Evolutionary conservation across 2,888 invertebrate genomes (phyloP), one percentile per base, ranked within the genome.

Genomic region (Norana najaformis): DNA sequence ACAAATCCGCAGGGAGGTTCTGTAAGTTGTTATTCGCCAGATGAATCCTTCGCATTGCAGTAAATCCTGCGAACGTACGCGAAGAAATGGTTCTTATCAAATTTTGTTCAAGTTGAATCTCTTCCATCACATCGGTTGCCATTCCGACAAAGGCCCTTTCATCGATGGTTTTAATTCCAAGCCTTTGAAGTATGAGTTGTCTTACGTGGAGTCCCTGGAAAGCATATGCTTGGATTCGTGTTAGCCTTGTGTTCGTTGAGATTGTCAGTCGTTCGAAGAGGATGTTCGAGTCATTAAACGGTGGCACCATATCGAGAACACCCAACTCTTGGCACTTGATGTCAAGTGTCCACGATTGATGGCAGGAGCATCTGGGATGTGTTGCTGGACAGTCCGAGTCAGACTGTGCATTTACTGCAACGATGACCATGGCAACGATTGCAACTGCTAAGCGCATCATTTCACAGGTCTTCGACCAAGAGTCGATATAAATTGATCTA

Each of bases 11-110:
- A 23, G 35, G 20, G 35, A 85, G 85, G 37, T 37, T 85, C 35
- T 36, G 36, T 20, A 85, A 36, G 85, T 85, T 85, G 85, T 85
- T 85, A 37, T 85, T 85, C 85, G 34, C 85, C 85, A 85, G 85
- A 16, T 85, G 85, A 36, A 85, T 34, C 36, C 20, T 35, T 6
- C 8, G 11, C 36, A 85, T 36, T 85, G 23, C 8, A 36, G 85
- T 85, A 37, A 85, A 37, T 36, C 85, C 85, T 35, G 36, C 85
- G 23, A 85, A 85, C 20, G 85, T 85, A 2, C 85, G 85, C 34
- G 85, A 23, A 35, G 20, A 20, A 6, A 85, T 37, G 35, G 85
- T 36, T 37, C 85, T 34, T 20, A 85, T 37, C 20, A 85, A 23
- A 35, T 85, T 85, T 35, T 85, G 85, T 2, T 85, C 85, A 34